phyloP scores from a whole-genome alignment of 1,140 invertebrate genomes.

The Acromyrmex heyeri region DNA sequence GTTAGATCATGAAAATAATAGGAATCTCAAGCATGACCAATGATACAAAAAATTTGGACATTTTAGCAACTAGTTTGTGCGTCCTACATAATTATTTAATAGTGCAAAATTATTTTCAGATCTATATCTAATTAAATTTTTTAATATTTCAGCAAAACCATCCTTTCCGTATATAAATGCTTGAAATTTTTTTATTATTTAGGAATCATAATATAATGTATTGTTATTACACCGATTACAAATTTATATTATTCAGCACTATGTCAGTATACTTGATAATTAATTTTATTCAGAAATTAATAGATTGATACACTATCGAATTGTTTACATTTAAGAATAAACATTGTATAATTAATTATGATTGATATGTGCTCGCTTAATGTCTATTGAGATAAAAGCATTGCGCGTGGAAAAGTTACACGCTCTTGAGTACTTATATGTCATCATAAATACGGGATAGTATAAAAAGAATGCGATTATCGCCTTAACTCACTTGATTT shows the following conservation, averaged over 20 bases:
- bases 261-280: neutral
- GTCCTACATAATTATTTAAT: no score
- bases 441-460: conserved; percentile 24
- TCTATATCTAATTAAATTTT: no score
- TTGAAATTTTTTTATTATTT: neutral
- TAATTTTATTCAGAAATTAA: conserved; percentile 21
- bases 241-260: neutral
- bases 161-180: no score
- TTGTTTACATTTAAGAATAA: neutral
- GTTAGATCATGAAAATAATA: no score
- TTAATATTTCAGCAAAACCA: no score
- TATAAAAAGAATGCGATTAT: conserved; percentile 23
- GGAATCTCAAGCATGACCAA: no score
- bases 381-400: conserved; percentile 19
- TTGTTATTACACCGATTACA: neutral
- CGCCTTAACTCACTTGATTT: conserved; percentile 43
- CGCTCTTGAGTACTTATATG: conserved; percentile 20
- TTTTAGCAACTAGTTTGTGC: no score
- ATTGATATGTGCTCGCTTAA: conserved; percentile 10
- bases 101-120: no score
- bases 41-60: no score
- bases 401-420: conserved; percentile 18
- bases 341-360: neutral
- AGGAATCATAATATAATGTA: neutral
- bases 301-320: neutral